A percentile compares a stretch with the other conserved stretches of the same genome.
Evolutionary conservation across 2,113 vertebrate species (phyloP).

Genomic region (Tor tambroides): DNA sequence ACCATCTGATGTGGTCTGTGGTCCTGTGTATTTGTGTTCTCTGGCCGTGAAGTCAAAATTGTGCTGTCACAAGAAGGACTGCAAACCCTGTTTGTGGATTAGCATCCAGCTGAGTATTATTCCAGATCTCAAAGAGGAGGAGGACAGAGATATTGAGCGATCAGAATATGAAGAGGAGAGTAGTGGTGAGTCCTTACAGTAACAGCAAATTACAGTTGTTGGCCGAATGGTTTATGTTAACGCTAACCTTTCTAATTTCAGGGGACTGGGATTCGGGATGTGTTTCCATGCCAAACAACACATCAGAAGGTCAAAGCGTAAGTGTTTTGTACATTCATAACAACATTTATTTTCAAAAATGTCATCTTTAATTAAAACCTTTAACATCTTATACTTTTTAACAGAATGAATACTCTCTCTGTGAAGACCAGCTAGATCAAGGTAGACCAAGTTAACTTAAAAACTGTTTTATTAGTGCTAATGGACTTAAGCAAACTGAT

Average conservation of each 20-base stretch:
- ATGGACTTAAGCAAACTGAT: not conserved
- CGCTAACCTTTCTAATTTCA: not conserved
- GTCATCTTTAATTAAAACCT: not conserved
- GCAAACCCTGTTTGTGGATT: slow-evolving; percentile 79
- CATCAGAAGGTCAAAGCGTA: not conserved
- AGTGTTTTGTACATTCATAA: not conserved
- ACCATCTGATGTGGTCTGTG: not conserved
- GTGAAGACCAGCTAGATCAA: not conserved
- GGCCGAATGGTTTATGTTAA: too few species aligned
- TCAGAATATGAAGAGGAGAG: slow-evolving; percentile 35
- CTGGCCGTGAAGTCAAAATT: slow-evolving; percentile 69
- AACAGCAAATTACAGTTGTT: slow-evolving; percentile 6
- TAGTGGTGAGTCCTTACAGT: not conserved
- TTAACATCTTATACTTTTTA: not conserved
- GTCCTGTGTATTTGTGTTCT: slow-evolving; percentile 58
- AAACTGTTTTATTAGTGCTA: not conserved
- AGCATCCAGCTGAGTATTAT: slow-evolving; percentile 63
- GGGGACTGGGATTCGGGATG: not conserved
- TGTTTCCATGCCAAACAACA: not conserved
- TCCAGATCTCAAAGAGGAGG: not conserved
- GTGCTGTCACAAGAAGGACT: slow-evolving; percentile 67
- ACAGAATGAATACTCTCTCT: not conserved
- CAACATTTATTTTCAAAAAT: not conserved
- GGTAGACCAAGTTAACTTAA: not conserved
- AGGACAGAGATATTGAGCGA: slow-evolving; percentile 3